Base-by-base conservation (phyloP, 2,888 invertebrate genomes). In the Cremastinae sp. region DNA sequence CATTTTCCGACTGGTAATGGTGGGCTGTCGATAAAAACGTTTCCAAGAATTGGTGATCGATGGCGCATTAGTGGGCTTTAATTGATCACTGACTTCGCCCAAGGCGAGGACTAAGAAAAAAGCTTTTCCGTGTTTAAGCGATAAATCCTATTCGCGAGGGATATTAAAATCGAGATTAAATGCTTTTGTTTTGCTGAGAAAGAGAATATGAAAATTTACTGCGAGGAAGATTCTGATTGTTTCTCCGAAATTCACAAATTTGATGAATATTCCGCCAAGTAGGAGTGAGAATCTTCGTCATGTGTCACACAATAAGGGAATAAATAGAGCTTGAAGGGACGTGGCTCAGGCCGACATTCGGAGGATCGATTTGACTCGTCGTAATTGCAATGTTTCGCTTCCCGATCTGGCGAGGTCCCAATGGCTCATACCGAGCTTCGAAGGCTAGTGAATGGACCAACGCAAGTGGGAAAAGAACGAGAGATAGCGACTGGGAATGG, bases 341-440 rank as follows among this genome's bases (percentile, higher is more conserved):
- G 2, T 28, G 28, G 28, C n/a, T n/a, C n/a, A n/a, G n/a, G n/a
- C n/a, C n/a, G n/a, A n/a, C n/a, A 49, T 41, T 56, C 16, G 14
- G 47, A 45, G 45, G 38, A 58, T 64, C 51, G 41, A 28, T 65
- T 38, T 47, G 36, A 41, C 49, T 51, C 34, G 41, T n/a, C 18
- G 58, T 72, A 58, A 72, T 72, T 72, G 61, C 51, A 58, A 43
- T 54, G 54, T 70, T 49, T 58, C 49, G 36, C 41, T 49, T 49
- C 65, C 53, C 47, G 28, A 59, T 43, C 45, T 22, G 43, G 56
- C 49, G 56, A 34, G n/a, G 47, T 28, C 45, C 58, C 43, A 36
- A 38, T 34, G 64, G 43, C 16, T 41, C 38, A 28, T 45, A 43
- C 65, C 34, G 43, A 9, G 51, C 43, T 10, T 43, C 34, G 59